phyloP scores from a whole-genome alignment of 2,113 vertebrate genomes.

The Eurystomus gularis region DNA sequence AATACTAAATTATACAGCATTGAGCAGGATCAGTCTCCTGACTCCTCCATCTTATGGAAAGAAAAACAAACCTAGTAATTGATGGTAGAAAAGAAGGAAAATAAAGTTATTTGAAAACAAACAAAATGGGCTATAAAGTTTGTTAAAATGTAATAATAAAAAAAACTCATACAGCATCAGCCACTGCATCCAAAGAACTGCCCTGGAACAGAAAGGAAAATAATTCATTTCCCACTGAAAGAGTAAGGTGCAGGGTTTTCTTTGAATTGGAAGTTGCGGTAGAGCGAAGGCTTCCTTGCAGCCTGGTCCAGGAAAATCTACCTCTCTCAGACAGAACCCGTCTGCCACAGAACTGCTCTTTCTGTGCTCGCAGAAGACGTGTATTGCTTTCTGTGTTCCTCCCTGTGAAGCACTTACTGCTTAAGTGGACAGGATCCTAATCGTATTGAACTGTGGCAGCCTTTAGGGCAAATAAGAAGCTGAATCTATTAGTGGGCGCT shows the following conservation, averaged over 20 bases:
- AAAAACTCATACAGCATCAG: conserved; percentile 13
- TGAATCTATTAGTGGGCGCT: not conserved
- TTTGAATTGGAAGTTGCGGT: conserved; percentile 31
- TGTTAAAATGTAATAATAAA: conserved; percentile 76
- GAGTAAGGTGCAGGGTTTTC: not conserved
- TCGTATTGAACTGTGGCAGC: not conserved
- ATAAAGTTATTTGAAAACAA: conserved; percentile 79
- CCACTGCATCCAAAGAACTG: not conserved
- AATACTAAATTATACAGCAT: conserved; percentile 70
- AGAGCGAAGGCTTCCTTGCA: not conserved
- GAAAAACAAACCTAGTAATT: conserved; percentile 66
- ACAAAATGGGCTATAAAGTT: conserved; percentile 81
- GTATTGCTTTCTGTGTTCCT: not conserved
- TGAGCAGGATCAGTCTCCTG: conserved; percentile 67
- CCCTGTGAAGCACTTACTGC: not conserved
- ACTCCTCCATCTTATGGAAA: conserved; percentile 45
- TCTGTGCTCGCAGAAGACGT: not conserved
- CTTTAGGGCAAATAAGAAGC: conserved; percentile 16
- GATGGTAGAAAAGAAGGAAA: conserved; percentile 71
- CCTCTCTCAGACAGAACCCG: not conserved
- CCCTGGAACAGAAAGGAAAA: conserved; percentile 29
- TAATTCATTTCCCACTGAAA: conserved; percentile 52
- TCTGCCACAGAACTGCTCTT: not conserved
- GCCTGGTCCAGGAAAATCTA: not conserved
- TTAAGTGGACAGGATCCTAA: conserved; percentile 12